These are phyloP conservation scores for Harmothoe impar DNA, from an alignment of 2,888 invertebrate species.

Conservation along the genomic window DNA sequence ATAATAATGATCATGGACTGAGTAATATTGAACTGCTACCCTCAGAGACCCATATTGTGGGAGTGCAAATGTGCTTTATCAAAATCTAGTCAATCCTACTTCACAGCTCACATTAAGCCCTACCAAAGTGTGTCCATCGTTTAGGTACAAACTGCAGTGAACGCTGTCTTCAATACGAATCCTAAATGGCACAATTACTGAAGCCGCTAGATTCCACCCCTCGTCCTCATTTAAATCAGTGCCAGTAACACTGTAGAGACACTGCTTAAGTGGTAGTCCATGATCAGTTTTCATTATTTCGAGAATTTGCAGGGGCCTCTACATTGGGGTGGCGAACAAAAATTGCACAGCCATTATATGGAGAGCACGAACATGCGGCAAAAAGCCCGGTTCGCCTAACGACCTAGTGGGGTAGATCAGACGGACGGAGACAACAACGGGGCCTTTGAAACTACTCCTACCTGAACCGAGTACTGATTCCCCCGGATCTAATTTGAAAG, in stretches of 20 bases:
- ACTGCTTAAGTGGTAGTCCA: background rate
- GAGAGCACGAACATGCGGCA: slow-evolving; percentile 21
- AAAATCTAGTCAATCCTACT: background rate
- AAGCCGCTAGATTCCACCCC: background rate
- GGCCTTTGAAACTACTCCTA: background rate
- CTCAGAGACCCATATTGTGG: too few relatives aligned
- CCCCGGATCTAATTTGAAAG: too few relatives aligned
- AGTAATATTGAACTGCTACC: too few relatives aligned
- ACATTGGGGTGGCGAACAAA: background rate
- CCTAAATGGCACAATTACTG: slow-evolving; percentile 38
- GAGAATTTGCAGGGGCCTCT: background rate
- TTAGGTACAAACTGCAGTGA: background rate
- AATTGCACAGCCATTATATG: slow-evolving; percentile 3
- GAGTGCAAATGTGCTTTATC: background rate
- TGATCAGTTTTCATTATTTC: slow-evolving; percentile 34
- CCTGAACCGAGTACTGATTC: background rate
- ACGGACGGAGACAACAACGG: background rate
- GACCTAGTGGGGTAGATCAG: slow-evolving; percentile 16
- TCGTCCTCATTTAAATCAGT: background rate
- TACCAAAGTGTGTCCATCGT: background rate
- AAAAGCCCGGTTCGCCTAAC: background rate
- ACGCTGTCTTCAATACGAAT: background rate
- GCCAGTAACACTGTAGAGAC: background rate
- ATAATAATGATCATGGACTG: too few relatives aligned
- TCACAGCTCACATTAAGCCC: background rate